These are phyloP conservation scores for Phrynocephalus vlangalii DNA, from an alignment of 2,797 vertebrate species.

Conservation along the genomic window DNA sequence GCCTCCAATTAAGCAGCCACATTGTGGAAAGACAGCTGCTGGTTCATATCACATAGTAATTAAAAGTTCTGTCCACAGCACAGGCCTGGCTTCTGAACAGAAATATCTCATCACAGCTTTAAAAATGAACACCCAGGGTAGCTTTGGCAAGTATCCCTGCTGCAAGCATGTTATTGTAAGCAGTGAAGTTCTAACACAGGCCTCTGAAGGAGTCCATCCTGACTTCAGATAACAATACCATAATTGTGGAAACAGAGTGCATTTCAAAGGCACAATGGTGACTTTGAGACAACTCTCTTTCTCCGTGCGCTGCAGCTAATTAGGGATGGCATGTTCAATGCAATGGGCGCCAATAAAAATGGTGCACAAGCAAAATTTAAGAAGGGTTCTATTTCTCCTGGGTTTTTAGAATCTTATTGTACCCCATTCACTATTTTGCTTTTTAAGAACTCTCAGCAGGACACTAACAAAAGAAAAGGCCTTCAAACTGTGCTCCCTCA, in stretches of 20 bases:
- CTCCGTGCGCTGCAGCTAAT: constrained; percentile 64
- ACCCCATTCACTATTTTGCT: constrained; percentile 49
- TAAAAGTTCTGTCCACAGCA: constrained; percentile 57
- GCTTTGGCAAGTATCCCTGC: constrained; percentile 48
- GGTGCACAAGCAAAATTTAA: constrained; percentile 54
- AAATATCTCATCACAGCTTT: constrained; percentile 48
- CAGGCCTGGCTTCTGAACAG: constrained; percentile 50
- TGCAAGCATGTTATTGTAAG: constrained; percentile 18
- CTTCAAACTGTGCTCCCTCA: constrained; percentile 63
- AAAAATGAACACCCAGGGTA: constrained; percentile 39
- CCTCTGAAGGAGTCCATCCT: constrained; percentile 53
- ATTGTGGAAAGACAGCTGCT: constrained; percentile 46
- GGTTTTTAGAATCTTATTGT: constrained; percentile 61
- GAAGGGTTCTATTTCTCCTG: constrained; percentile 61
- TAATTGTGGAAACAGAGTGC: constrained; percentile 55
- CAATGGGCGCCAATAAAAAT: constrained; percentile 64
- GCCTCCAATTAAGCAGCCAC: constrained; percentile 58
- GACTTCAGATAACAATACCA: constrained; percentile 54
- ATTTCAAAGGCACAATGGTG: constrained; percentile 63
- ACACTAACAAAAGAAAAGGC: constrained; percentile 52
- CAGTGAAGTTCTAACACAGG: constrained; percentile 56
- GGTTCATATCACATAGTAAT: constrained; percentile 62
- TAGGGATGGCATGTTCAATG: constrained; percentile 63
- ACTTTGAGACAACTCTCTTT: constrained; percentile 62
- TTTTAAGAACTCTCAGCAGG: constrained; percentile 68